Conservation (phyloP, 2,888 invertebrate species). For the Agonopterix arenella region DNA sequence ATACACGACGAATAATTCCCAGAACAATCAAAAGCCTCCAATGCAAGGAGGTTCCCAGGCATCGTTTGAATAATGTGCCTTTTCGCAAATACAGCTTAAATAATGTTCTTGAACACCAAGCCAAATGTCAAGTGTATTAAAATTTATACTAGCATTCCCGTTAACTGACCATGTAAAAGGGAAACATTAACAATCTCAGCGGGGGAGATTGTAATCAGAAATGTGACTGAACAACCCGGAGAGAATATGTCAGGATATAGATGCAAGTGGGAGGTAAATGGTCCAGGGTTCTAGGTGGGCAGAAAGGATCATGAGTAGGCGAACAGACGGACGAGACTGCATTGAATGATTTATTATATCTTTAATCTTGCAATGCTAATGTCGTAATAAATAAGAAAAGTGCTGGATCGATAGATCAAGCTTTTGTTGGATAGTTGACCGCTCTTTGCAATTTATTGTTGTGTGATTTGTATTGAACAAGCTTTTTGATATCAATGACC, state of each 20-base stretch:
- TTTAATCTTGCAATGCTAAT: conserved; percentile 32
- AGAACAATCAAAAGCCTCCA: conserved; percentile 12
- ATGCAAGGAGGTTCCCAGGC: conserved; percentile 11
- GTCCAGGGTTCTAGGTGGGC: conserved; percentile 33
- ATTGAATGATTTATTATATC: conserved; percentile 40
- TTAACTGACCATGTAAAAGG: not conserved
- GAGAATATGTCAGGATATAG: conserved; percentile 17
- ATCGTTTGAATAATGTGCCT: not conserved
- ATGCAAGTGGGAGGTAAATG: conserved; percentile 39
- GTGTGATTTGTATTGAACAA: not conserved
- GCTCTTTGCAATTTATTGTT: not conserved
- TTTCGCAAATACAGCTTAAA: conserved; percentile 6
- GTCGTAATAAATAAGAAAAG: conserved; percentile 27
- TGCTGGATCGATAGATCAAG: conserved; percentile 1
- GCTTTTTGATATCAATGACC: too few species aligned
- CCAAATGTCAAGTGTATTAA: conserved; percentile 4
- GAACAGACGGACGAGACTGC: conserved; percentile 20
- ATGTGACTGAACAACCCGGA: conserved; percentile 6
- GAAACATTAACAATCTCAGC: conserved; percentile 7
- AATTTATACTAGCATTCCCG: not conserved
- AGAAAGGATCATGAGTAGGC: conserved; percentile 30
- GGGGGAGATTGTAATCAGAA: conserved; percentile 14
- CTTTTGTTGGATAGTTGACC: not conserved
- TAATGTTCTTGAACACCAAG: not conserved
- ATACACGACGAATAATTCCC: not conserved